Evolutionary conservation across 2,797 vertebrate species (phyloP).

Genomic region (Cuculus canorus): DNA sequence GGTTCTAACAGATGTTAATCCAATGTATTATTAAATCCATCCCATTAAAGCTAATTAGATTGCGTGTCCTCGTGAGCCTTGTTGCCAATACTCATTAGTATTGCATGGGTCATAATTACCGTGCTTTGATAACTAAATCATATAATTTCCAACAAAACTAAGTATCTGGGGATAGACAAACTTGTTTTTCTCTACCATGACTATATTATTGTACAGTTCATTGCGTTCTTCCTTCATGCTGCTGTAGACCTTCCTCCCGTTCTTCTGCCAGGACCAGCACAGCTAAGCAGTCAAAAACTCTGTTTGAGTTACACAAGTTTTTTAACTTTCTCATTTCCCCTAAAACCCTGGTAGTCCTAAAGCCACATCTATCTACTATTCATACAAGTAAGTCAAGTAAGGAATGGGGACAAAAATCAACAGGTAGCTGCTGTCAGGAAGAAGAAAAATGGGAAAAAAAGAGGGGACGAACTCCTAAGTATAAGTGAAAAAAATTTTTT

Average conservation of each 20-base stretch:
- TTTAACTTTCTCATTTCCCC: not conserved
- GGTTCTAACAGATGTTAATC: constrained; percentile 35
- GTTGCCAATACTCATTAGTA: constrained; percentile 44
- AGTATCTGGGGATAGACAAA: not conserved
- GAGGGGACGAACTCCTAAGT: not conserved
- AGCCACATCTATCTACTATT: not conserved
- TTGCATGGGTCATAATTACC: not conserved
- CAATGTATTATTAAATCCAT: constrained; percentile 52
- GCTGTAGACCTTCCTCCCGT: not conserved
- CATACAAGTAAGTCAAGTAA: not conserved
- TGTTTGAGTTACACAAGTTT: not conserved
- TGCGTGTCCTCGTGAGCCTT: not conserved
- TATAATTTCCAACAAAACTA: constrained; percentile 42
- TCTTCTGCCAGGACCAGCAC: not conserved
- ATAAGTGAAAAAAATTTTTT: not conserved
- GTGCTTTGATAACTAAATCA: constrained; percentile 37
- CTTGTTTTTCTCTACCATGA: constrained; percentile 29
- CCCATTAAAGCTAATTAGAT: constrained; percentile 51
- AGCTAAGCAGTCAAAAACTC: not conserved
- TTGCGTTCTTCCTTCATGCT: not conserved
- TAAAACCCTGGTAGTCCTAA: not conserved
- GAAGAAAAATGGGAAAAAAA: not conserved
- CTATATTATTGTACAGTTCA: not conserved
- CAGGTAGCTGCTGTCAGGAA: not conserved
- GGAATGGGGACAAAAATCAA: not conserved